Percentiles rank a stretch among this genome's conserved stretches.
These are phyloP conservation scores for Poeciliopsis turneri DNA, from an alignment of 2,797 vertebrate genomes.

Conservation along the genomic window DNA sequence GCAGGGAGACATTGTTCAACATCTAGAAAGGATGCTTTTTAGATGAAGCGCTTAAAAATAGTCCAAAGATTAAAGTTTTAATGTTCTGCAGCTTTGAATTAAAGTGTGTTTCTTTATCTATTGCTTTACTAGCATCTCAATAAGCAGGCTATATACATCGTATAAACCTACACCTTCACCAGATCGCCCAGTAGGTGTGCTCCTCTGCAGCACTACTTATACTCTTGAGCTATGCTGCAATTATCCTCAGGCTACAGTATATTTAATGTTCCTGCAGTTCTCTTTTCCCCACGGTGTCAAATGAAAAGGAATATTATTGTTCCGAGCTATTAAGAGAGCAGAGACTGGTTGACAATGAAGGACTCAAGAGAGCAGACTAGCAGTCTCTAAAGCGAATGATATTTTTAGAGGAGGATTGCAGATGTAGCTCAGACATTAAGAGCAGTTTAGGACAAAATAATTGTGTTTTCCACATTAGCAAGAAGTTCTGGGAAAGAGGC, in stretches of 20 bases:
- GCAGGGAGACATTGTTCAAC: not conserved
- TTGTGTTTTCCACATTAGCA: constrained; percentile 23
- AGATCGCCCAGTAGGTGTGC: constrained; percentile 28
- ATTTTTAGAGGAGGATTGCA: constrained; percentile 61
- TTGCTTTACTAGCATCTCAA: constrained; percentile 26
- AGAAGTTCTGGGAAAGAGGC: constrained; percentile 2
- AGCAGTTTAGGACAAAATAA: constrained; percentile 16
- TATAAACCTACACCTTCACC: constrained; percentile 18
- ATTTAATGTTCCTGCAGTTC: constrained; percentile 53
- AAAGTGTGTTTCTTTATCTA: constrained; percentile 15
- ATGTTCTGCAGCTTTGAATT: constrained; percentile 31
- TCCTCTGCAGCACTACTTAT: constrained; percentile 33
- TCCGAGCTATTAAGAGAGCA: constrained; percentile 52
- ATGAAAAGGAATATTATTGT: constrained; percentile 62
- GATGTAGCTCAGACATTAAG: constrained; percentile 45
- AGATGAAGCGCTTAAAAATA: not conserved
- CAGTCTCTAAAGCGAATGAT: constrained; percentile 56
- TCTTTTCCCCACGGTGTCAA: constrained; percentile 54
- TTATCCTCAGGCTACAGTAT: constrained; percentile 41
- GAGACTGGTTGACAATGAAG: constrained; percentile 48
- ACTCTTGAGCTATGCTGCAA: constrained; percentile 29
- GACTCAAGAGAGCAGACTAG: constrained; percentile 34
- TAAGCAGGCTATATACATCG: constrained; percentile 41
- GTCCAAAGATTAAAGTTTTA: not conserved
- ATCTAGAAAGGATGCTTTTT: not conserved